Percentiles rank a stretch among this genome's conserved stretches.
These are phyloP conservation scores for Cryptops parisi DNA, from an alignment of 2,888 invertebrate genomes.

Conservation along the genomic window DNA sequence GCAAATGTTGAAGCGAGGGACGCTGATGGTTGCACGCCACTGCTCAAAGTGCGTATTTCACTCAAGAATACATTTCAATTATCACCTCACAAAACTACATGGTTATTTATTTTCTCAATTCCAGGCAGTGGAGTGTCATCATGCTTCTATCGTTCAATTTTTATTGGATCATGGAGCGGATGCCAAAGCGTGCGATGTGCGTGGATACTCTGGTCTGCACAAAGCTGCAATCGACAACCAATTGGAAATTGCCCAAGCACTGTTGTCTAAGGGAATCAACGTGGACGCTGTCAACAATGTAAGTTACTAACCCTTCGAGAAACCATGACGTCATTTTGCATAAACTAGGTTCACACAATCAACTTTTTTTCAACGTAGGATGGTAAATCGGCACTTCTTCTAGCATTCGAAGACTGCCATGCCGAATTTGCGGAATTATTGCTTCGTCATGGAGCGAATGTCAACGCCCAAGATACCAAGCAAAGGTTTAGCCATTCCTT, in stretches of 20 bases:
- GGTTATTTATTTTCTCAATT: neutral
- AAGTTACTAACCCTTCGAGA: no score
- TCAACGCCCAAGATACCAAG: conserved; percentile 3
- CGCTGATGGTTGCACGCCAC: conserved; percentile 12
- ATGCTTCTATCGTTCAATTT: neutral
- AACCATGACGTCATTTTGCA: no score
- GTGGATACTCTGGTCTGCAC: conserved; percentile 6
- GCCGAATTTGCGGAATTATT: neutral
- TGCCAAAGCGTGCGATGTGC: neutral
- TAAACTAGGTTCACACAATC: neutral
- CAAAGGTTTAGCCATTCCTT: neutral
- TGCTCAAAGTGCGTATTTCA: conserved; percentile 12
- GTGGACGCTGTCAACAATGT: conserved; percentile 3
- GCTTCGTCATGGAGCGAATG: conserved; percentile 3
- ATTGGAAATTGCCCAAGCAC: neutral
- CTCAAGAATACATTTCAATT: no score
- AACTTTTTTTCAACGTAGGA: neutral
- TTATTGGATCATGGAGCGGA: neutral
- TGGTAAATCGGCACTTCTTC: conserved; percentile 1
- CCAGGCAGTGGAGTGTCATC: conserved; percentile 1
- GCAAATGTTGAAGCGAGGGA: conserved; percentile 10
- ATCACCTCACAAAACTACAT: neutral
- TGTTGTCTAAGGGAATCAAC: conserved; percentile 2
- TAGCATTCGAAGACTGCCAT: conserved; percentile 1
- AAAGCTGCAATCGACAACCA: neutral